These are phyloP conservation scores for Troglohyphantes excavatus DNA, from an alignment of 2,888 invertebrate species.

Conservation along the genomic window DNA sequence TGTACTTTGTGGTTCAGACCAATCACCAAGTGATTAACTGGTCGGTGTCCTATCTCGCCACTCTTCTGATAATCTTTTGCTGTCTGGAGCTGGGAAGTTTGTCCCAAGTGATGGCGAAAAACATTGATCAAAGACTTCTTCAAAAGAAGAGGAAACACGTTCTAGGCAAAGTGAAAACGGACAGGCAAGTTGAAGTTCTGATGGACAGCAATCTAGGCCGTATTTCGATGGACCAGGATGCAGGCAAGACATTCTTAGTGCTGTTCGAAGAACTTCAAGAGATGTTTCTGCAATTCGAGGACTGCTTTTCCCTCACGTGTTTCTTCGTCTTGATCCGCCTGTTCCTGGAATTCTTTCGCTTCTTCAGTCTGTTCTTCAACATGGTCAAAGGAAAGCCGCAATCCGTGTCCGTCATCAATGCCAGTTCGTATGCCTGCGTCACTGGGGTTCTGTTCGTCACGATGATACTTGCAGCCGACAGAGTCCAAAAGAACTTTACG, in stretches of 20 bases:
- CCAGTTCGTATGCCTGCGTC: conserved; percentile 24
- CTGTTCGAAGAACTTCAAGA: conserved; percentile 6
- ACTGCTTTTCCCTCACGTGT: conserved; percentile 14
- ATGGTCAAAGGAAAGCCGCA: conserved; percentile 63
- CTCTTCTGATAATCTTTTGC: conserved; percentile 22
- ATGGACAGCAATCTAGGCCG: not conserved
- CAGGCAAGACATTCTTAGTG: not conserved
- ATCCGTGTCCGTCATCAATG: conserved; percentile 47
- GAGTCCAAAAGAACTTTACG: conserved; percentile 6
- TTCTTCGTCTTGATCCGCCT: conserved; percentile 58
- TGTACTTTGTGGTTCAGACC: conserved; percentile 38
- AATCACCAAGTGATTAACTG: conserved; percentile 55
- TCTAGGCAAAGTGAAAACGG: not conserved
- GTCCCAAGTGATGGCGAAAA: not conserved
- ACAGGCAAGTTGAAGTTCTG: not conserved
- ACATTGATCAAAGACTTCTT: not conserved
- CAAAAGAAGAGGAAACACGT: not conserved
- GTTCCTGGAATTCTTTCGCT: conserved; percentile 56
- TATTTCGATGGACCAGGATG: not conserved
- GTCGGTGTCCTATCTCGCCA: conserved; percentile 28
- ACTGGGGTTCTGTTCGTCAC: conserved; percentile 31
- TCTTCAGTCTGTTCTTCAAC: conserved; percentile 58
- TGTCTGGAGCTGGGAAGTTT: conserved; percentile 13
- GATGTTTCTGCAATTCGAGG: conserved; percentile 7
- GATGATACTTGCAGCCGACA: conserved; percentile 40